These are phyloP conservation scores for Lobophora halterata DNA, from an alignment of 2,888 invertebrate genomes.

Conservation along the genomic window DNA sequence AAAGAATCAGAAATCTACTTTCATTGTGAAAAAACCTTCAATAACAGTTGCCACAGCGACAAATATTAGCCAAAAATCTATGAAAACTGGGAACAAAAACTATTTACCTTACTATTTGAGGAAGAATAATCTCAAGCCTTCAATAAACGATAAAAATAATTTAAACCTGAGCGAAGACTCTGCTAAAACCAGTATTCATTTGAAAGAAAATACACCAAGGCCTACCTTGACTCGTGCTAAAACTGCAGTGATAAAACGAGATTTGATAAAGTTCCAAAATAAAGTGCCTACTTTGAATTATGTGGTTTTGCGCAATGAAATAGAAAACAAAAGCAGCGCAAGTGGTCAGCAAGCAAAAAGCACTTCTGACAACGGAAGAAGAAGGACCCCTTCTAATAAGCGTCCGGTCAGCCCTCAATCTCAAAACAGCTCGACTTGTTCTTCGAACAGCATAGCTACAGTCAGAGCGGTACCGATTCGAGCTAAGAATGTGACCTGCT, in stretches of 20 bases:
- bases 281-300: conserved; percentile 42
- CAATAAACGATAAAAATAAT: conserved; percentile 24
- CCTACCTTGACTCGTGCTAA: conserved; percentile 32
- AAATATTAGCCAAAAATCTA: conserved; percentile 33
- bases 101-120: conserved; percentile 48
- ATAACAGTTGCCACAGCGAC: conserved; percentile 22
- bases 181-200: conserved; percentile 7
- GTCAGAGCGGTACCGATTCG: conserved; percentile 47
- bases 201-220: conserved; percentile 27
- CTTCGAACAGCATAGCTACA: conserved; percentile 60
- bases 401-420: conserved; percentile 44
- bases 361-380: conserved; percentile 29
- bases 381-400: conserved; percentile 29
- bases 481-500: conserved; percentile 36
- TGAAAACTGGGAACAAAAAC: conserved; percentile 31
- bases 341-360: conserved; percentile 30
- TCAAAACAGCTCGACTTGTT: conserved; percentile 59
- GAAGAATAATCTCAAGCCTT: conserved; percentile 25
- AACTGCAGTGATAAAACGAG: conserved; percentile 41
- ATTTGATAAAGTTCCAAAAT: conserved; percentile 47
- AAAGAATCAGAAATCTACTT: conserved; percentile 41
- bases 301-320: conserved; percentile 52
- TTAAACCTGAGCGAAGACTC: conserved; percentile 37
- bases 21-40: conserved; percentile 33
- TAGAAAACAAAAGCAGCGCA: conserved; percentile 39